Evolutionary conservation across 2,888 invertebrate genomes (phyloP).

Genomic region (Eupeodes luniger): DNA sequence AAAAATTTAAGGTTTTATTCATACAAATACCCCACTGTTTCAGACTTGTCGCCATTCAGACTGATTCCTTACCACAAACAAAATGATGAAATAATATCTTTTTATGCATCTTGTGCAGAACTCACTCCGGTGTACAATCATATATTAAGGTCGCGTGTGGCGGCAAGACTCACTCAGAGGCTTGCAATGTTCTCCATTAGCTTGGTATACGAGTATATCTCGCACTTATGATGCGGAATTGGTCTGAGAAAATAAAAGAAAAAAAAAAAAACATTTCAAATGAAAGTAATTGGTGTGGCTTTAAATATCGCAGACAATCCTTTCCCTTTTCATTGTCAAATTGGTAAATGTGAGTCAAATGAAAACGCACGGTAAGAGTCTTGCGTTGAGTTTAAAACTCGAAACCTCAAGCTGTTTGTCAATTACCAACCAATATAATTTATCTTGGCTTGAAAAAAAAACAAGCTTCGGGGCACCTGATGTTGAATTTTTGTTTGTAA

Average conservation of each 20-base stretch:
- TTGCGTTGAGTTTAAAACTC: neutral
- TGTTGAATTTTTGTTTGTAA: neutral
- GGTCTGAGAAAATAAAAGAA: conserved; percentile 4
- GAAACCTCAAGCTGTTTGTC: conserved; percentile 14
- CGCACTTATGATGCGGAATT: neutral
- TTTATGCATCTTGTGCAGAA: neutral
- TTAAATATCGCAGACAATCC: conserved; percentile 25
- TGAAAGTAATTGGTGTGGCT: conserved; percentile 23
- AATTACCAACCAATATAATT: conserved; percentile 53
- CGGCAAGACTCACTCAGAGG: neutral
- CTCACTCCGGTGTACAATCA: too few species aligned
- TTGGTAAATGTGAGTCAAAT: conserved; percentile 10
- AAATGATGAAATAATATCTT: neutral
- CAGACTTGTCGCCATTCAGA: neutral
- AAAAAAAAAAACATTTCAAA: neutral
- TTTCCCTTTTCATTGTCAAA: conserved; percentile 72
- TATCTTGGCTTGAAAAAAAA: conserved; percentile 23
- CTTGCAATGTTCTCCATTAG: neutral
- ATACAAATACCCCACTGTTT: neutral
- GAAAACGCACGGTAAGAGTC: conserved; percentile 15
- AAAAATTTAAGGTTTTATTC: neutral
- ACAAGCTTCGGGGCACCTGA: conserved; percentile 1
- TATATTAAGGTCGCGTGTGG: neutral
- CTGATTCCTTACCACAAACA: neutral
- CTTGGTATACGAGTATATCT: neutral